Conservation (phyloP, 2,113 vertebrate species). For the Tenebrosternarchus preto region DNA sequence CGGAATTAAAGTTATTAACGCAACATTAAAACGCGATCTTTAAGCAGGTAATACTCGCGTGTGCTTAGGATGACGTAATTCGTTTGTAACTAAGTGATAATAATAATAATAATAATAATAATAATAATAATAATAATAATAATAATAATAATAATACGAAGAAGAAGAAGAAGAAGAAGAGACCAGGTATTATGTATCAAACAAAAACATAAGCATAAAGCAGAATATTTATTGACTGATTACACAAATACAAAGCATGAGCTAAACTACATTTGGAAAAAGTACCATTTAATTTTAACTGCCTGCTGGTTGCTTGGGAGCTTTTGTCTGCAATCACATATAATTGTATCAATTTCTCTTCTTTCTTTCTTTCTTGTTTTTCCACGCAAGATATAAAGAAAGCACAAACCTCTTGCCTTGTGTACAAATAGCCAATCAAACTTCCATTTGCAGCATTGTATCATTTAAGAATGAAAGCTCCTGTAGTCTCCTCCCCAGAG, state of each 20-base stretch:
- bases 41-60: background rate
- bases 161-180: background rate
- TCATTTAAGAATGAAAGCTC: constrained; percentile 47
- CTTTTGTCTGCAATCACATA: background rate
- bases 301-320: background rate
- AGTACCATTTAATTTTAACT: background rate
- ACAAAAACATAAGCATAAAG: background rate
- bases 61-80: background rate
- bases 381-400: background rate
- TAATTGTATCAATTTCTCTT: background rate
- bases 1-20: constrained; percentile 35
- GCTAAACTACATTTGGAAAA: background rate
- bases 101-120: constrained; percentile 24
- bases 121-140: background rate
- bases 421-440: constrained; percentile 40
- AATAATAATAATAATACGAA: background rate
- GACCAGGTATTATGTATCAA: background rate
- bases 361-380: background rate
- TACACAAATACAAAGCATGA: background rate
- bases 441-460: constrained; percentile 44
- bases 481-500: constrained; percentile 51
- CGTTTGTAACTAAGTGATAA: background rate
- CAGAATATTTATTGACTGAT: background rate
- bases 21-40: background rate
- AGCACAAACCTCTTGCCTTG: background rate